Base-by-base conservation (phyloP, 2,888 invertebrate genomes). In the Leuctra nigra region DNA sequence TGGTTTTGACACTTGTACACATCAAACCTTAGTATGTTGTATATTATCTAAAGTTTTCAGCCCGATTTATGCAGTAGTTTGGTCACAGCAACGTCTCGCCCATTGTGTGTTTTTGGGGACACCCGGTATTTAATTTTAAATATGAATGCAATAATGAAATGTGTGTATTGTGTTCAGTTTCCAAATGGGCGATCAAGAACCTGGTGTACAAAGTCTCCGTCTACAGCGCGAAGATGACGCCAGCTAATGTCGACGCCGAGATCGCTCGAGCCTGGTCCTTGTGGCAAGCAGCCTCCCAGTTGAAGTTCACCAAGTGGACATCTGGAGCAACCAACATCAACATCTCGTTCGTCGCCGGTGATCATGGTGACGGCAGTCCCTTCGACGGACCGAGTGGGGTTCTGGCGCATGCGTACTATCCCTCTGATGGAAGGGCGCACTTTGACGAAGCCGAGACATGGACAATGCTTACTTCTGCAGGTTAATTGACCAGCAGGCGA, bases 341-440 rank as follows among this genome's bases (percentile, higher is more conserved):
- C 72, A 85, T 90, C 67, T 80, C 86, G 78, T 96, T 96, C 70
- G 93, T 91, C 68, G 82, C 81, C 59, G 88, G 91, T 58, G 91
- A 93, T 69, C 96, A 96, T 68, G 94, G 94, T 1, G 95, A 95
- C 70, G 93, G 94, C 1, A 94, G 95, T 76, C 92, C 96, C 7
- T 96, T 96, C 68, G 96, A 96, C 72, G 96, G 96, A 25, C 88
- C 88, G 47, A 95, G 93, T 54, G 91, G 91, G 63, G 95, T 94
- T 58, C 77, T 96, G 61, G 96, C 96, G n/a, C 96, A 96, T 68
- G 96, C 96, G 44, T 96, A 92, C 72, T 96, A 96, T 75, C 96
- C 96, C 0, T 87, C 89, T 13, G 97, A 92, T 69, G 97, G 97
- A 23, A 98, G 98, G 71, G 96, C 95, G 35, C 98, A 98, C 75